Base-by-base conservation (phyloP, 2,797 vertebrate genomes). In the Pangasius djambal region DNA sequence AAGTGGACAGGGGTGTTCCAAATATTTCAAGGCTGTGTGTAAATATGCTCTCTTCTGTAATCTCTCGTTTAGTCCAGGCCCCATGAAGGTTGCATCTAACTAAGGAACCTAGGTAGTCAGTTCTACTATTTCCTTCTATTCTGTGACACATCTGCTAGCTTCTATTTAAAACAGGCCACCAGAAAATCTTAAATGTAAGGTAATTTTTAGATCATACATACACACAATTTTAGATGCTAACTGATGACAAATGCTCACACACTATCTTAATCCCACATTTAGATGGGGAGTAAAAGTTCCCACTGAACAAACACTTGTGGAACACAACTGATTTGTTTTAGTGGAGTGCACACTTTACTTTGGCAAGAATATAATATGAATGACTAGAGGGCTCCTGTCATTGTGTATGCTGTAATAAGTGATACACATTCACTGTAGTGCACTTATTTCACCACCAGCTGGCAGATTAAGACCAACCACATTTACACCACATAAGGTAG, bases 401-500 rank as follows among this genome's bases (percentile, higher is more conserved):
- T 63, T n/a, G 13, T 31, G 18, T 31, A n/a, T 16, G 20, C 15
- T 69, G 44, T 3, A 28, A 22, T 37, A 57, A 22, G 13, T 18
- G 25, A 65, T 8, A 37, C 34, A 61, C 16, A 37, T 50, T 69
- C 10, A 79, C 37, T 59, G 13, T 72, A 81, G 44, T 86, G 75
- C 40, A 59, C 12, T 22, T 16, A n/a, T n/a, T 67, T 86, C 0
- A 59, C 88, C 88, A 89, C 50, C 63, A 89, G 83, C 37, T 81
- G 83, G 83, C 63, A 89, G 37, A 40, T 78, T 70, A 86, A 81
- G 50, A 63, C 28, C 86, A 31, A 4, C 3, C 15, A 31, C 40
- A 25, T 65, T 48, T 44, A 61, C 15, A 37, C 10, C 7, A 20
- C 20, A 34, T 34, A 81, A 57, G 8, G 3, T 37, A 12, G 31